phyloP scores from a whole-genome alignment of 2,797 vertebrate genomes.

The Argyrosomus regius region DNA sequence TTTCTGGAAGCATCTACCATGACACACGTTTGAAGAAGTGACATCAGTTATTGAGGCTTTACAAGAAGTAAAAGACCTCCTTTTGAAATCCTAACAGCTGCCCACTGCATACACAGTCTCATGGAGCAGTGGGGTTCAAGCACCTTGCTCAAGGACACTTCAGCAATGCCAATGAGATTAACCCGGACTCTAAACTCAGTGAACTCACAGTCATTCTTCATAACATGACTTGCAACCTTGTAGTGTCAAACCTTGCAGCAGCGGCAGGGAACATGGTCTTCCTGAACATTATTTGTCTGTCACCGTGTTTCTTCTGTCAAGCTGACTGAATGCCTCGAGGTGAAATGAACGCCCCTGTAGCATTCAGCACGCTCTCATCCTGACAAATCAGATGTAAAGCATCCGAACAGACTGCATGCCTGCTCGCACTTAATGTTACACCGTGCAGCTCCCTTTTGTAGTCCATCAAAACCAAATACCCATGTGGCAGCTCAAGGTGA shows the following conservation, averaged over 20 bases:
- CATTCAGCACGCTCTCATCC: background rate
- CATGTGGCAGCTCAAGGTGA: constrained; percentile 12
- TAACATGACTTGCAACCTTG: background rate
- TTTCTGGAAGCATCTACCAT: background rate
- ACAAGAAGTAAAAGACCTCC: too few relatives aligned
- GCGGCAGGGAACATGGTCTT: constrained; percentile 4
- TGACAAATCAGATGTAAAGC: constrained; percentile 5
- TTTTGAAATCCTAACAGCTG: too few relatives aligned
- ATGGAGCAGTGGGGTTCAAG: too few relatives aligned
- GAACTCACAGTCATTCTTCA: constrained; percentile 8
- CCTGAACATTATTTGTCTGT: background rate
- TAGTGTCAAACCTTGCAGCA: background rate
- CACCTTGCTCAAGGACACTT: too few relatives aligned
- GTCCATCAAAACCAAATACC: constrained; percentile 38
- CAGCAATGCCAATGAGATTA: too few relatives aligned
- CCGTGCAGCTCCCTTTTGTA: constrained; percentile 14
- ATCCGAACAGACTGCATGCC: constrained; percentile 18
- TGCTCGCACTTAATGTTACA: constrained; percentile 9
- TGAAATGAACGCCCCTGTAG: background rate
- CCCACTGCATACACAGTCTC: too few relatives aligned
- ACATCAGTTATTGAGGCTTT: background rate
- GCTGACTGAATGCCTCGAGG: background rate
- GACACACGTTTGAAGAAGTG: background rate
- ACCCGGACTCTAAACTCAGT: background rate
- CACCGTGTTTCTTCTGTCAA: constrained; percentile 13